Evolutionary conservation across 2,797 vertebrate species (phyloP).

Genomic region (Numenius phaeopus): DNA sequence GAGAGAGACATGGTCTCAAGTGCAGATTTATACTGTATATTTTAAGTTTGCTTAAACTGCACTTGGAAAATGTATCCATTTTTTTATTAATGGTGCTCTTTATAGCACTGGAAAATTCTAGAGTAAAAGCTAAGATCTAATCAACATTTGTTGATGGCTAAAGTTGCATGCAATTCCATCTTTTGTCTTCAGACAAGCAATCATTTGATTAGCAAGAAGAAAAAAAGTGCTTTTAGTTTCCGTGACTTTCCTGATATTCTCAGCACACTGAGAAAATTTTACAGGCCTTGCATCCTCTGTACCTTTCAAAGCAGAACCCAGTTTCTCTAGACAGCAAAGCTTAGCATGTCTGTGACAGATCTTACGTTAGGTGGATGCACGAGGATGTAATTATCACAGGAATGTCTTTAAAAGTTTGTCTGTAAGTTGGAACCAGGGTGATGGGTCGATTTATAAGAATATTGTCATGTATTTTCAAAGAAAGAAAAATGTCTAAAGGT

Average conservation of each 20-base stretch:
- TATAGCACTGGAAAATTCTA: background rate
- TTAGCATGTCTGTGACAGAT: background rate
- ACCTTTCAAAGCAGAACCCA: background rate
- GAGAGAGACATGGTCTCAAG: background rate
- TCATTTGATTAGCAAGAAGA: background rate
- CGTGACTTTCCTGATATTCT: background rate
- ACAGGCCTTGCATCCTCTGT: background rate
- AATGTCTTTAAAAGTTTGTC: background rate
- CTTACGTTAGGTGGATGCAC: background rate
- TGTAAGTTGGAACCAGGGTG: background rate
- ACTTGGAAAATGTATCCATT: fast-evolving
- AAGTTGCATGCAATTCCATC: background rate
- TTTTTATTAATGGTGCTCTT: background rate
- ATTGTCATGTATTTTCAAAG: background rate
- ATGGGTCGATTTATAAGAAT: background rate
- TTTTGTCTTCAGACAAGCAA: background rate
- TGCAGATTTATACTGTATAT: background rate
- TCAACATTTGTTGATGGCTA: background rate
- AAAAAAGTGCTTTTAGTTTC: background rate
- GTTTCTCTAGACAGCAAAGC: background rate
- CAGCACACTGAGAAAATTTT: background rate
- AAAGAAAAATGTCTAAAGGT: background rate
- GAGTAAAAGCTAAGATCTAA: background rate
- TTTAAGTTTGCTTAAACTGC: background rate
- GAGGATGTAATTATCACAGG: background rate